Percentiles rank a stretch among this genome's conserved stretches.
Conservation (phyloP, 2,888 invertebrate species). For the Neoaliturus tenellus region DNA sequence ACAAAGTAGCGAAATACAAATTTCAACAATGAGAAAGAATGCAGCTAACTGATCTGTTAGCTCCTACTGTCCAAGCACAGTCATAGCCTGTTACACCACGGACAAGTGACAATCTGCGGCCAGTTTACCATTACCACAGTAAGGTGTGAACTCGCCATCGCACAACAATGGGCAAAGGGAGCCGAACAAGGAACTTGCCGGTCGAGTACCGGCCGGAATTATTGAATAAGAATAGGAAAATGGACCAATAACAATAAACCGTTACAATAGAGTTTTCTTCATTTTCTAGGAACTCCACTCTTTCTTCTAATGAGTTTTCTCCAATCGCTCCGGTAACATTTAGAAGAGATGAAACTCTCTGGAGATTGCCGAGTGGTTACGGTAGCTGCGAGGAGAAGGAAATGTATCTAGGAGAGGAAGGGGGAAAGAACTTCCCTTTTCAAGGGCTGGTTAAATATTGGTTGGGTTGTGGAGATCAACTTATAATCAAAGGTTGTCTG, state of each 20-base stretch:
- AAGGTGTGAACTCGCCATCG: conserved; percentile 7
- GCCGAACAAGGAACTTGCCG: conserved; percentile 2
- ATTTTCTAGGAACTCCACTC: conserved; percentile 36
- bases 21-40: no score
- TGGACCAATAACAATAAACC: conserved; percentile 40
- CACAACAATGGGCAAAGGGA: conserved; percentile 6
- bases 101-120: no score
- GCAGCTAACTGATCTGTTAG: no score
- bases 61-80: no score
- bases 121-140: no score
- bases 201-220: background rate
- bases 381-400: background rate
- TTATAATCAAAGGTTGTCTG: no score
- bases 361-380: background rate
- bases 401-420: background rate
- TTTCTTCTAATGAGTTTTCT: conserved; percentile 33
- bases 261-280: conserved; percentile 30
- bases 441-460: background rate
- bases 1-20: no score
- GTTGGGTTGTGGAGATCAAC: no score
- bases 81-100: no score
- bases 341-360: background rate
- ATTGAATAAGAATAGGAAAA: conserved; percentile 42
- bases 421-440: background rate
- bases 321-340: background rate